phyloP scores from a whole-genome alignment of 2,113 vertebrate species.

The Zosterops japonicus region DNA sequence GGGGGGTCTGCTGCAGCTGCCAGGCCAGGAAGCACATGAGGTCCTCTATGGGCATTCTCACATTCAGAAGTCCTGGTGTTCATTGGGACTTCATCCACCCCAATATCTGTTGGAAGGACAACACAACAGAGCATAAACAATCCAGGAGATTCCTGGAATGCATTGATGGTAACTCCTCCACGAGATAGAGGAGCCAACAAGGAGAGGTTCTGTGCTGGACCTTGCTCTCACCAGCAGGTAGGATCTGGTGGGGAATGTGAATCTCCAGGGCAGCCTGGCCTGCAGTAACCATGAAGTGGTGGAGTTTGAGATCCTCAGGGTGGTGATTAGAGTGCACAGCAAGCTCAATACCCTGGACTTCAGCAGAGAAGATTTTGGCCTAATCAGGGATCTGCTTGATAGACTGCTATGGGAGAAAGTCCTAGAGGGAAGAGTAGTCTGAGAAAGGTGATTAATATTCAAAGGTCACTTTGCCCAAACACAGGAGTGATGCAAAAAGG shows the following conservation, averaged over 20 bases:
- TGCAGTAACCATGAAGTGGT: not conserved
- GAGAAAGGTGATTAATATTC: not conserved
- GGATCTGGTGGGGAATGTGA: not conserved
- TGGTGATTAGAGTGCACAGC: not conserved
- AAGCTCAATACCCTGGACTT: not conserved
- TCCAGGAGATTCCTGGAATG: not conserved
- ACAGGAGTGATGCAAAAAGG: not conserved
- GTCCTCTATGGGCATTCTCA: not conserved
- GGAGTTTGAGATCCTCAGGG: not conserved
- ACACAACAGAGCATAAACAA: not conserved
- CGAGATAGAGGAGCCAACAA: not conserved
- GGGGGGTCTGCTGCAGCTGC: not conserved
- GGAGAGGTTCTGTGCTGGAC: not conserved
- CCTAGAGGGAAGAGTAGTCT: not conserved
- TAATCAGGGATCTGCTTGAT: not conserved
- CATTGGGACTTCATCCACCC: no score
- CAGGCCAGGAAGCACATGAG: not conserved
- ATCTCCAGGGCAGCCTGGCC: not conserved
- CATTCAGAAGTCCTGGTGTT: not conserved
- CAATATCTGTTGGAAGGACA: not conserved
- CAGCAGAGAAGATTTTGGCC: not conserved
- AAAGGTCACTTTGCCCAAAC: not conserved
- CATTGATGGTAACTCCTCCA: not conserved
- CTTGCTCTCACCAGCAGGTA: not conserved
- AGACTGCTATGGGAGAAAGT: no score